phyloP scores from a whole-genome alignment of 30 jellyfish, hydroid and myxozoan species.

The Hydractinia symbiolongicarpus region DNA sequence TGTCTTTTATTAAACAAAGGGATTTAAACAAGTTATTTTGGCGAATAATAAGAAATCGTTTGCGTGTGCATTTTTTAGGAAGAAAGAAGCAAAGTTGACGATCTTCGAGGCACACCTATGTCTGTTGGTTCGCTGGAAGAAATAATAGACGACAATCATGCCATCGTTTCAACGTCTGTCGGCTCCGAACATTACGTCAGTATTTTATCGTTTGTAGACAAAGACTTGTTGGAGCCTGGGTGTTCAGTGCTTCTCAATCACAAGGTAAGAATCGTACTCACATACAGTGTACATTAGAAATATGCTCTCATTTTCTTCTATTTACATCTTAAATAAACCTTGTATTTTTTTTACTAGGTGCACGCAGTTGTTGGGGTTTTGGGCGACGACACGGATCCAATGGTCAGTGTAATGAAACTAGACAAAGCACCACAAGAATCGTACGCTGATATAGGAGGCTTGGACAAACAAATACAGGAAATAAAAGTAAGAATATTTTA shows the following conservation, averaged over 20 bases:
- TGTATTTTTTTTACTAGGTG: conserved; percentile 37
- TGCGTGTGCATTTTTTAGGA: conserved; percentile 41
- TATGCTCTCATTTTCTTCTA: too few species aligned
- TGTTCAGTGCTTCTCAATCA: conserved; percentile 95
- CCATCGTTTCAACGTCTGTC: conserved; percentile 98
- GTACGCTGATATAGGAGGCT: conserved; percentile 98
- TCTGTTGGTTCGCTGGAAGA: conserved; percentile 97
- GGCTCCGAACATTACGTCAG: conserved; percentile 98
- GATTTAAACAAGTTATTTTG: too few species aligned
- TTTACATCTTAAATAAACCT: not conserved
- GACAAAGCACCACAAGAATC: conserved; percentile 99
- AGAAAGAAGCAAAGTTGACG: conserved; percentile 96
- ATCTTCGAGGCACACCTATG: conserved; percentile 97
- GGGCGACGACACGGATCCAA: conserved; percentile 97
- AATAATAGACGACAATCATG: conserved; percentile 95
- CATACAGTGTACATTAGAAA: not conserved
- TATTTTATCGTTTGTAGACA: conserved; percentile 94
- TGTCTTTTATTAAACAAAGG: not conserved
- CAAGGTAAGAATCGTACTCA: conserved; percentile 34
- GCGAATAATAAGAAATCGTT: too few species aligned
- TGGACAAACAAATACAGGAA: conserved; percentile 95
- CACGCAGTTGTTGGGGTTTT: conserved; percentile 99
- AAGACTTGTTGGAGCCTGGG: conserved; percentile 90
- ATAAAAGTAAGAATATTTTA: conserved; percentile 43
- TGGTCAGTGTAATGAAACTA: conserved; percentile 97